phyloP scores from a whole-genome alignment of 2,113 vertebrate genomes.

The Engystomops pustulosus region DNA sequence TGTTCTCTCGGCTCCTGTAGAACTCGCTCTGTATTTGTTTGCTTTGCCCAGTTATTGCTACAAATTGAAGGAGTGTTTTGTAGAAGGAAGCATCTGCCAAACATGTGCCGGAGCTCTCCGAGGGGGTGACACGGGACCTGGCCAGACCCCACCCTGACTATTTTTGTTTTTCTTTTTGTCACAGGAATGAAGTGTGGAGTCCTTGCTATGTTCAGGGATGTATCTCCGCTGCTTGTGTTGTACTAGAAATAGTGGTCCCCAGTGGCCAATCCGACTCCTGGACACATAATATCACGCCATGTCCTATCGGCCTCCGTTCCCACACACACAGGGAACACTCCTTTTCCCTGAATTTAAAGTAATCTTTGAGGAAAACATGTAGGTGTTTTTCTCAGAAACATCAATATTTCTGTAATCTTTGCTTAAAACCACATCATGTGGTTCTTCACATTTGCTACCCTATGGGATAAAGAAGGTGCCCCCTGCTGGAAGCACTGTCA shows the following conservation, averaged over 20 bases:
- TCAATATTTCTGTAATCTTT: background rate
- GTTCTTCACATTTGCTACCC: background rate
- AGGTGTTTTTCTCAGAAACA: background rate
- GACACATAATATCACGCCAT: background rate
- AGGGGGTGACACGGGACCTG: background rate
- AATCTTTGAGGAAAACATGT: background rate
- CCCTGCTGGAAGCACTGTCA: too few relatives aligned
- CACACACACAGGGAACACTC: background rate
- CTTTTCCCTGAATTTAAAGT: constrained; percentile 4
- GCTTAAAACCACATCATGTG: background rate
- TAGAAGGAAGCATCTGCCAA: constrained; percentile 28
- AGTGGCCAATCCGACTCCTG: background rate
- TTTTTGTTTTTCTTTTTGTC: background rate
- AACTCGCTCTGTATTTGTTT: constrained; percentile 1
- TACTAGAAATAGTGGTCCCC: background rate
- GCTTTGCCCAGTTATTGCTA: background rate
- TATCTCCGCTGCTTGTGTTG: background rate
- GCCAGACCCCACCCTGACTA: background rate
- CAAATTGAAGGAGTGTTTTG: constrained; percentile 25
- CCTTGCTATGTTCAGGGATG: background rate
- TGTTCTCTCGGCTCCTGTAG: constrained; percentile 7
- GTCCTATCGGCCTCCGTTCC: background rate
- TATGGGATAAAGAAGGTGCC: too few relatives aligned
- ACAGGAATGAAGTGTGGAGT: background rate
- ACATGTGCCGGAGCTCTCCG: constrained; percentile 14